Evolutionary conservation across 2,113 vertebrate species (phyloP).

Genomic region (Myotis lucifugus): DNA sequence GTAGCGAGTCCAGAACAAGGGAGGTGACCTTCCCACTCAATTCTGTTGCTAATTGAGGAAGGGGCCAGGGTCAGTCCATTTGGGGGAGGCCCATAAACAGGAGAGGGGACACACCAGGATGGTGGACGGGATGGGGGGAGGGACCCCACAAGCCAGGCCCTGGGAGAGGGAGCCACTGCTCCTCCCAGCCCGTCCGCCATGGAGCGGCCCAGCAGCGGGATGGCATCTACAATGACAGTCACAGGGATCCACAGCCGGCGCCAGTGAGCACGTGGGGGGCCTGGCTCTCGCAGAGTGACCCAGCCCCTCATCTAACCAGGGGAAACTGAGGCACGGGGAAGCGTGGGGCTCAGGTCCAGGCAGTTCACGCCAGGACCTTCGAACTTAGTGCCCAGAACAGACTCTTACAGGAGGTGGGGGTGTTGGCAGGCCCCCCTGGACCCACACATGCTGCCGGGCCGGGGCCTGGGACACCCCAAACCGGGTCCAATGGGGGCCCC

Average conservation of each 20-base stretch:
- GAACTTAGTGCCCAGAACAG: not conserved
- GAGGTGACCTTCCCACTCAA: not conserved
- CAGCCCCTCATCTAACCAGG: no score
- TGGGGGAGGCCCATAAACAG: not conserved
- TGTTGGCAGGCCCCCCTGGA: not conserved
- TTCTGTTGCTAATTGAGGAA: not conserved
- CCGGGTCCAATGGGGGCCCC: rapidly evolving
- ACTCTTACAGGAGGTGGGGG: no score
- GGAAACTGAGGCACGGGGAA: not conserved
- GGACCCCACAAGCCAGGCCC: not conserved
- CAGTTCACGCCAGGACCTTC: not conserved
- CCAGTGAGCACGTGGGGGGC: rapidly evolving
- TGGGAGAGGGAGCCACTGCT: not conserved
- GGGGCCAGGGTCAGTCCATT: no score
- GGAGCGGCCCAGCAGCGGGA: rapidly evolving
- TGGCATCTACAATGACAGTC: rapidly evolving
- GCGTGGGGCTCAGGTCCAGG: rapidly evolving
- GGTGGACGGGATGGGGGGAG: rapidly evolving
- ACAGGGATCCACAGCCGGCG: rapidly evolving
- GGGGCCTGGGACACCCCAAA: not conserved
- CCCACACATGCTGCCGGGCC: rapidly evolving
- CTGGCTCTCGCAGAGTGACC: not conserved
- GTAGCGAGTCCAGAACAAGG: not conserved
- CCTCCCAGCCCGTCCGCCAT: rapidly evolving
- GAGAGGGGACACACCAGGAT: not conserved